A percentile compares a stretch with the other conserved stretches of the same genome.
Evolutionary conservation across 2,113 vertebrate species (phyloP).

Genomic region (Poeciliopsis prolifica): DNA sequence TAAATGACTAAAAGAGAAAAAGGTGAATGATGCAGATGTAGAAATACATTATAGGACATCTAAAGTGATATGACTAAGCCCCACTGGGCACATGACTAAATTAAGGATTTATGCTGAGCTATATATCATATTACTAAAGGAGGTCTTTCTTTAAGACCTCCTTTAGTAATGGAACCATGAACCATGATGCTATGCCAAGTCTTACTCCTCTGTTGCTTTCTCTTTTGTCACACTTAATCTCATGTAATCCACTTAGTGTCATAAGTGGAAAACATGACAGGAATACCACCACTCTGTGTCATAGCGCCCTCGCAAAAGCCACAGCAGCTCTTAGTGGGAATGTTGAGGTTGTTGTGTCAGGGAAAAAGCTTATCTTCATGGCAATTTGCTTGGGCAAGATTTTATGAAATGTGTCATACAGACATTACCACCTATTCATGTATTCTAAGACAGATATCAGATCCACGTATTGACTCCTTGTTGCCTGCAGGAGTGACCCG

Average conservation of each 20-base stretch:
- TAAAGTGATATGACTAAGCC: slow-evolving; percentile 61
- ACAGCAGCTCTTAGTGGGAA: slow-evolving; percentile 24
- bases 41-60: slow-evolving; percentile 54
- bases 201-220: slow-evolving; percentile 62
- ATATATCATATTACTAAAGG: slow-evolving; percentile 64
- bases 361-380: slow-evolving; percentile 53
- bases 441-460: slow-evolving; percentile 45
- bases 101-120: slow-evolving; percentile 65
- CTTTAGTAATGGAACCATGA: slow-evolving; percentile 35
- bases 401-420: slow-evolving; percentile 54
- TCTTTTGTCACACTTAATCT: slow-evolving; percentile 77
- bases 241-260: slow-evolving; percentile 81
- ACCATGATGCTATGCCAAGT: slow-evolving; percentile 52
- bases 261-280: slow-evolving; percentile 72
- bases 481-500: slow-evolving; percentile 20
- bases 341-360: slow-evolving; percentile 50
- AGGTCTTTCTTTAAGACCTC: slow-evolving; percentile 34
- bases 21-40: slow-evolving; percentile 42
- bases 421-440: slow-evolving; percentile 42
- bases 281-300: slow-evolving; percentile 56
- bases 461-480: slow-evolving; percentile 42
- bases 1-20: slow-evolving; percentile 5
- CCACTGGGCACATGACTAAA: slow-evolving; percentile 59
- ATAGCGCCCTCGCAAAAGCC: slow-evolving; percentile 53
- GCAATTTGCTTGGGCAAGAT: slow-evolving; percentile 53